Evolutionary conservation across 2,113 vertebrate species (phyloP).

Genomic region (Dryoscopus gambensis): DNA sequence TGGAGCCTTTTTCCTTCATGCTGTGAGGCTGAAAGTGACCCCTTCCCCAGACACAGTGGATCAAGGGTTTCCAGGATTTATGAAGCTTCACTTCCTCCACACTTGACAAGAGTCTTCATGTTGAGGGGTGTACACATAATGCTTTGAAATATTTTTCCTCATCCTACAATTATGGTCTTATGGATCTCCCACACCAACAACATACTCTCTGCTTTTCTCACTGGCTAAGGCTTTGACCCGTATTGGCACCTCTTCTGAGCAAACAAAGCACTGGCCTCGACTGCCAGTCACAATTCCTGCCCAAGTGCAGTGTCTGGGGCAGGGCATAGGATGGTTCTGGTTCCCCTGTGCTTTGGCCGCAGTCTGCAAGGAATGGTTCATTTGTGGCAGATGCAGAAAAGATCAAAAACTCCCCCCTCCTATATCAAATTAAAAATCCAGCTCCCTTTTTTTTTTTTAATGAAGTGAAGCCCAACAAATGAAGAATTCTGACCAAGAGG

Average conservation of each 20-base stretch:
- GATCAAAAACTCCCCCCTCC: background rate
- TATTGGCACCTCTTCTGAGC: background rate
- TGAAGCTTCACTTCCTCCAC: background rate
- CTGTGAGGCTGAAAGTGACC: background rate
- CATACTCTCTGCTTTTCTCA: background rate
- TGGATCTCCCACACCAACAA: background rate
- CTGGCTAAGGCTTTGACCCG: background rate
- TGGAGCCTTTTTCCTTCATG: background rate
- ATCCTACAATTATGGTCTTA: background rate
- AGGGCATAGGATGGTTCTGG: background rate
- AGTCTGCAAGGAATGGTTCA: background rate
- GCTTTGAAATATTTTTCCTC: background rate
- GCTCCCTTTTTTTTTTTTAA: background rate
- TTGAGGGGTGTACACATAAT: background rate
- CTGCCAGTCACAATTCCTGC: background rate
- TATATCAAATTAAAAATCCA: background rate
- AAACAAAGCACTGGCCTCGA: background rate
- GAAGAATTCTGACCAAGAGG: background rate
- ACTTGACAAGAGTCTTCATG: background rate
- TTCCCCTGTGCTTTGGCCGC: background rate
- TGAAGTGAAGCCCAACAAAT: background rate
- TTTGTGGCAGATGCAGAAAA: background rate
- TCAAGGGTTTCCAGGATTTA: background rate
- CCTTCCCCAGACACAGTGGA: background rate
- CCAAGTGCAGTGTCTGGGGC: background rate